Base-by-base conservation (phyloP, 2,888 invertebrate species). In the Drosophila dives region DNA sequence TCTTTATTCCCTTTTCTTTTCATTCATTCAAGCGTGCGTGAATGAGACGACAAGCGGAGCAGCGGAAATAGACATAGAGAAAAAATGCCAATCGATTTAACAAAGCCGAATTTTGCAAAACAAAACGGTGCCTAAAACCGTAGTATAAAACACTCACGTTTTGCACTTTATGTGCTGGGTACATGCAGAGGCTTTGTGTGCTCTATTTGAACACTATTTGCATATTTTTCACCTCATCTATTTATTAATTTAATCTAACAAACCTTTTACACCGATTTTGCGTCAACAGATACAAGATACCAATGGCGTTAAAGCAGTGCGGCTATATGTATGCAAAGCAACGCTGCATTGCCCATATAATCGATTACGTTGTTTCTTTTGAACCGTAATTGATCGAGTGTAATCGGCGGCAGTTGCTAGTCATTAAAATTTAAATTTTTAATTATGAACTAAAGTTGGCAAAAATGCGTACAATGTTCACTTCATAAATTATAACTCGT, bases 41-140 rank as follows among this genome's bases (percentile, higher is more conserved):
- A 83, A 64, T 65, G 72, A 70, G 59, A 77, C 60, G 70, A 73
- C 76, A 73, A 63, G 26, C 72, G 70, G 63, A 73, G 71, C 59
- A 72, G 72, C 64, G 70, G 77, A 72, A 86, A 88, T 79, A 86
- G 85, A 89, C 81, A 86, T 81, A 84, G 81, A 86, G 87, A 86
- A 82, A 87, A 90, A 86, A 88, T 69, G 90, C 89, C 86, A 89
- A 86, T 90, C 90, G 86, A 86, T 86, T 81, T 75, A 81, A 74
- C 61, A 80, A 88, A 23, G 55, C 48, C 77, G 60, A 81, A 65
- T 53, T 56, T 38, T 62, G 78, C 77, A 78, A 51, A 63, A 63
- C 64, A 68, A 64, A 72, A 56, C 17, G 33, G 45, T 40, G 64
- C 42, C 42, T 68, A 63, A 68, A 60, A 56, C 15, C 11, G 60